Percentiles rank a stretch among this genome's conserved stretches.
phyloP scores from a whole-genome alignment of 2,888 invertebrate species.

The Machimus atricapillus region DNA sequence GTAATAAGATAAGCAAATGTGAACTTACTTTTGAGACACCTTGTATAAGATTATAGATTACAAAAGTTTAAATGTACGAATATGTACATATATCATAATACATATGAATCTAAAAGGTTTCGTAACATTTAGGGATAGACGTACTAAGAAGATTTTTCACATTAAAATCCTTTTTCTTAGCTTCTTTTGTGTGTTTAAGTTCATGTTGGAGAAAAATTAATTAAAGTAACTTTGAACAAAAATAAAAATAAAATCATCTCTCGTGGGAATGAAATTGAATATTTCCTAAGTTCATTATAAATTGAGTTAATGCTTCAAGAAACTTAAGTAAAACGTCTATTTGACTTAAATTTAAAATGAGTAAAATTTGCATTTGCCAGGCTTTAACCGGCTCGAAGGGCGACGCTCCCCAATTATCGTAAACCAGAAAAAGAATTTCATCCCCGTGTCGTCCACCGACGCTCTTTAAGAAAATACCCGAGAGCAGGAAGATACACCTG shows the following conservation, averaged over 20 bases:
- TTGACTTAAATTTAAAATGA: conserved; percentile 9
- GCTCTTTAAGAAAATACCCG: conserved; percentile 30
- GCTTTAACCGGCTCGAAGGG: conserved; percentile 11
- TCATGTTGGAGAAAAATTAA: not conserved
- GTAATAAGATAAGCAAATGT: too few species aligned
- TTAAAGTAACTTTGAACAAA: not conserved
- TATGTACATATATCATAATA: too few species aligned
- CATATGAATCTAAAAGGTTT: too few species aligned
- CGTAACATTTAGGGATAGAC: too few species aligned
- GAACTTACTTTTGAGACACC: too few species aligned
- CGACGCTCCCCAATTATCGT: conserved; percentile 38
- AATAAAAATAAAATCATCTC: not conserved
- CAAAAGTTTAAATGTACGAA: too few species aligned
- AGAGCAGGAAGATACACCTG: conserved; percentile 35
- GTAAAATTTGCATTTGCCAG: conserved; percentile 14
- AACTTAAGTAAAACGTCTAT: conserved; percentile 1
- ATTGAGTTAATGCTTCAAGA: conserved; percentile 1
- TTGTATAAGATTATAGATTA: too few species aligned
- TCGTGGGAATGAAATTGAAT: not conserved
- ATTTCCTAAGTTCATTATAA: not conserved
- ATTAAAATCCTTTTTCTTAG: too few species aligned
- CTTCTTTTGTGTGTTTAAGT: too few species aligned
- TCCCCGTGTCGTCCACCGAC: conserved; percentile 17
- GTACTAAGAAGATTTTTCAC: too few species aligned
- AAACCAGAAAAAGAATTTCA: conserved; percentile 6